Conservation (phyloP, 2,888 invertebrate species). For the Scaptomyza polygonia region DNA sequence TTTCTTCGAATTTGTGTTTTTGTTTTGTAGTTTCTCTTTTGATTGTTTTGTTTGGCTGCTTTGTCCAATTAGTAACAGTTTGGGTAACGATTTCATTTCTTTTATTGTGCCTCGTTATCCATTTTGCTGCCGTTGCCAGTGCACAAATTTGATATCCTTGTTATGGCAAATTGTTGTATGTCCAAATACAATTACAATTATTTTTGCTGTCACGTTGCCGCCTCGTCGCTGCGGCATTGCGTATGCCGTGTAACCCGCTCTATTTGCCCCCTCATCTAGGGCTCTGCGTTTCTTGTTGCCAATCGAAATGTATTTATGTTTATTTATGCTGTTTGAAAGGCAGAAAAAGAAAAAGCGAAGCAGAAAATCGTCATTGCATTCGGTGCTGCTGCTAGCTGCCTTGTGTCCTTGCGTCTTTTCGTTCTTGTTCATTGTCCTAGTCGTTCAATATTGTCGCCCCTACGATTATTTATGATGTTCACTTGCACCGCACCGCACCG, state of each 20-base stretch:
- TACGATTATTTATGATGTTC: slow-evolving; percentile 79
- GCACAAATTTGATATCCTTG: slow-evolving; percentile 80
- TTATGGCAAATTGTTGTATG: slow-evolving; percentile 75
- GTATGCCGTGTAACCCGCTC: slow-evolving; percentile 33
- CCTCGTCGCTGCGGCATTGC: slow-evolving; percentile 30
- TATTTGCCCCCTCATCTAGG: background rate
- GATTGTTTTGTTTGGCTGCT: slow-evolving; percentile 62
- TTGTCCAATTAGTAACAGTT: slow-evolving; percentile 80
- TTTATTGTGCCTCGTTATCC: slow-evolving; percentile 81
- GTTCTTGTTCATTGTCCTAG: slow-evolving; percentile 57
- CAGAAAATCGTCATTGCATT: slow-evolving; percentile 57
- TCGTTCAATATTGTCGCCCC: slow-evolving; percentile 77
- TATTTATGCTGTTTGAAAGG: slow-evolving; percentile 52
- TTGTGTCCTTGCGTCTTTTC: background rate
- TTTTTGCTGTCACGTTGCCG: slow-evolving; percentile 45
- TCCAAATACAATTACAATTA: slow-evolving; percentile 60
- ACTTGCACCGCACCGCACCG: slow-evolving; percentile 56
- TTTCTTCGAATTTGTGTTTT: slow-evolving; percentile 19
- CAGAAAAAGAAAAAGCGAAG: slow-evolving; percentile 1
- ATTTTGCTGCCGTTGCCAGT: slow-evolving; percentile 55
- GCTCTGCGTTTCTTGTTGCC: slow-evolving; percentile 3
- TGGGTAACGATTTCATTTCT: slow-evolving; percentile 78
- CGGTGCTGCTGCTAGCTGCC: slow-evolving; percentile 5
- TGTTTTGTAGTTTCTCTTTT: slow-evolving; percentile 28
- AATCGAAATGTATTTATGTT: slow-evolving; percentile 64